A percentile compares a stretch with the other conserved stretches of the same genome.
Conservation (phyloP, 2,113 vertebrate species). For the Phyllostomus hastatus region DNA sequence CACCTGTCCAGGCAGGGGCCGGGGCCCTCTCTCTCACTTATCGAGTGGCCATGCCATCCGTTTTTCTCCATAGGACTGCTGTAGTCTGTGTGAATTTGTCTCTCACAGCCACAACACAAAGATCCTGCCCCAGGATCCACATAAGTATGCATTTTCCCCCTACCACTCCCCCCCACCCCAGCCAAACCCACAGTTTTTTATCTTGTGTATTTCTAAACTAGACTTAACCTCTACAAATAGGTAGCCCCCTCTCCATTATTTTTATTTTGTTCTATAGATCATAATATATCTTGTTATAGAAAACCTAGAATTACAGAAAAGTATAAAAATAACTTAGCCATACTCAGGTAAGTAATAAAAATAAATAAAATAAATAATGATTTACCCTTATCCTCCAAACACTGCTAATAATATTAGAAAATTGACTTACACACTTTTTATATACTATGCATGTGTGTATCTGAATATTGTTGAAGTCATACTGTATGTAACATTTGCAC, state of each 20-base stretch:
- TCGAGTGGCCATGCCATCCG: no score
- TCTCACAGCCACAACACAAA: no score
- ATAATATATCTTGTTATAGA: not conserved
- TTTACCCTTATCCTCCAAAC: not conserved
- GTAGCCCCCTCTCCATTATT: not conserved
- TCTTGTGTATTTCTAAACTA: not conserved
- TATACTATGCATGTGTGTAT: not conserved
- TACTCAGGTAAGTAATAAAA: not conserved
- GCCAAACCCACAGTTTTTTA: not conserved
- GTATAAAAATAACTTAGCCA: not conserved
- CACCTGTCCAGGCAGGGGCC: no score
- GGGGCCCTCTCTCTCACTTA: no score
- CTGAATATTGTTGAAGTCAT: not conserved
- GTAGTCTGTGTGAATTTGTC: no score
- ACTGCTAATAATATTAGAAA: not conserved
- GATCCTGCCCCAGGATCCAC: no score
- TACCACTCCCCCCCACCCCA: no score
- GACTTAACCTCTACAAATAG: not conserved
- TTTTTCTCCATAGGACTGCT: no score
- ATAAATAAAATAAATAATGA: not conserved
- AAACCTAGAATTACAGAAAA: not conserved
- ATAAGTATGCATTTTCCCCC: no score
- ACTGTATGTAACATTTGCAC: not conserved
- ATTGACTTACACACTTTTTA: not conserved
- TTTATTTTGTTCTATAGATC: constrained; percentile 1